phyloP scores from a whole-genome alignment of 2,113 vertebrate genomes.

The Paracanthobrama guichenoti region DNA sequence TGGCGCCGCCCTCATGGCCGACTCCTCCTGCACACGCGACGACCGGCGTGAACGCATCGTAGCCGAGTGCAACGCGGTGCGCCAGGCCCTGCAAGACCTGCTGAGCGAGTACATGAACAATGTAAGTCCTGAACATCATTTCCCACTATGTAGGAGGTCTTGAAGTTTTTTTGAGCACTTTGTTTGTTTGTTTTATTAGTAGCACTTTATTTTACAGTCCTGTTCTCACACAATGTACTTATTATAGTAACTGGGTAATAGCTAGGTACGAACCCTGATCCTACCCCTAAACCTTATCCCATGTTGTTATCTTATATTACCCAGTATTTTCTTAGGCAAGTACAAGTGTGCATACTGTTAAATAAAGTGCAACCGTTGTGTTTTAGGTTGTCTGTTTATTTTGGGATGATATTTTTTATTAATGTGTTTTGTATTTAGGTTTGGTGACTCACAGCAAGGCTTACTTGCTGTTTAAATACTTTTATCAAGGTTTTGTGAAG shows the following conservation, averaged over 20 bases:
- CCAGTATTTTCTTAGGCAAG: too few relatives aligned
- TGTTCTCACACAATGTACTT: too few relatives aligned
- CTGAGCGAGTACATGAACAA: slow-evolving; percentile 99
- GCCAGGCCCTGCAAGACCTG: slow-evolving; percentile 94
- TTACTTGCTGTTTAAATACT: not conserved
- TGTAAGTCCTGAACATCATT: slow-evolving; percentile 76
- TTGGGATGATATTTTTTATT: not conserved
- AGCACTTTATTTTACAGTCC: too few relatives aligned
- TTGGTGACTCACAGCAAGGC: not conserved
- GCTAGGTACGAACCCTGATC: too few relatives aligned
- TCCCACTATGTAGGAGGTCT: too few relatives aligned
- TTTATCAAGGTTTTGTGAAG: not conserved
- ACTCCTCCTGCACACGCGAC: slow-evolving; percentile 92
- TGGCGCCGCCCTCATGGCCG: slow-evolving; percentile 92
- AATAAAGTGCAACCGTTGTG: too few relatives aligned
- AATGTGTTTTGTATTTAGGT: not conserved
- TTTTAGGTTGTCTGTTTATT: too few relatives aligned
- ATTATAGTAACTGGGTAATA: too few relatives aligned
- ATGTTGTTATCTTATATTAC: too few relatives aligned
- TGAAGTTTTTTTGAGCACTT: not conserved
- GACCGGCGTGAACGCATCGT: slow-evolving; percentile 93
- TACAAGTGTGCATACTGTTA: too few relatives aligned
- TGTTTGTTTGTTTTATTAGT: not conserved
- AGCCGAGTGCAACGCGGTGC: slow-evolving; percentile 91
- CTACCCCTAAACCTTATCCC: too few relatives aligned